Conservation (phyloP, 1,140 invertebrate genomes). For the Drosophila neocordata region DNA sequence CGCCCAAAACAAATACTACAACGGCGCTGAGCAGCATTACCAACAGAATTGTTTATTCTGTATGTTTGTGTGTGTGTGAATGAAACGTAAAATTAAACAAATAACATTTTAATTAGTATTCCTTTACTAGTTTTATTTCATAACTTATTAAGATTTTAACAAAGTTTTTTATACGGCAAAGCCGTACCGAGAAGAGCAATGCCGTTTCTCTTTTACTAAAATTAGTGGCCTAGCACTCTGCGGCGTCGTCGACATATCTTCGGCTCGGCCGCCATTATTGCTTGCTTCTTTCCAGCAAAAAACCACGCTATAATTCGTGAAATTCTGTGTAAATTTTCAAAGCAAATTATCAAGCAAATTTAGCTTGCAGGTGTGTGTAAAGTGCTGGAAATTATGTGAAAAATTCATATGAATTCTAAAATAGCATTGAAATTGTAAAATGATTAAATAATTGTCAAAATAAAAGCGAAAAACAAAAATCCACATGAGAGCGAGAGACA, state of each 20-base stretch:
- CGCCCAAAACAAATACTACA: conserved; percentile 4
- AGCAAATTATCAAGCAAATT: conserved; percentile 76
- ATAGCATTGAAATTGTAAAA: conserved; percentile 33
- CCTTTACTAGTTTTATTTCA: neutral
- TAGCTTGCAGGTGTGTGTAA: conserved; percentile 60
- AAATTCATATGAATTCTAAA: conserved; percentile 37
- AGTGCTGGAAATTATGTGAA: conserved; percentile 65
- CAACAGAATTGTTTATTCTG: conserved; percentile 9
- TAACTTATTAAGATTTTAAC: conserved; percentile 2
- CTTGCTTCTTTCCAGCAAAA: conserved; percentile 67
- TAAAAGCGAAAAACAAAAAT: conserved; percentile 72
- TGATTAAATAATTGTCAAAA: conserved; percentile 15
- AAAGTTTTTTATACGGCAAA: conserved; percentile 21
- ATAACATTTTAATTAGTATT: neutral
- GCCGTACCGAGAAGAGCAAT: conserved; percentile 14
- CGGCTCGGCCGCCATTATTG: conserved; percentile 79
- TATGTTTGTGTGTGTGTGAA: conserved; percentile 1
- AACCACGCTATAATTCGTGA: conserved; percentile 78
- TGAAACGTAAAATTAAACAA: conserved; percentile 13
- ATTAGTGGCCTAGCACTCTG: conserved; percentile 53
- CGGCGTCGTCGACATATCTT: conserved; percentile 64
- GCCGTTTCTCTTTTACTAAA: conserved; percentile 33
- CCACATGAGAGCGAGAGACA: conserved; percentile 60
- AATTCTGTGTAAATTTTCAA: conserved; percentile 70
- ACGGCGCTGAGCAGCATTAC: conserved; percentile 2